Evolutionary conservation across 2,888 invertebrate species (phyloP), one percentile per base, ranked within the genome.

Genomic region (Drosophila kokeensis): DNA sequence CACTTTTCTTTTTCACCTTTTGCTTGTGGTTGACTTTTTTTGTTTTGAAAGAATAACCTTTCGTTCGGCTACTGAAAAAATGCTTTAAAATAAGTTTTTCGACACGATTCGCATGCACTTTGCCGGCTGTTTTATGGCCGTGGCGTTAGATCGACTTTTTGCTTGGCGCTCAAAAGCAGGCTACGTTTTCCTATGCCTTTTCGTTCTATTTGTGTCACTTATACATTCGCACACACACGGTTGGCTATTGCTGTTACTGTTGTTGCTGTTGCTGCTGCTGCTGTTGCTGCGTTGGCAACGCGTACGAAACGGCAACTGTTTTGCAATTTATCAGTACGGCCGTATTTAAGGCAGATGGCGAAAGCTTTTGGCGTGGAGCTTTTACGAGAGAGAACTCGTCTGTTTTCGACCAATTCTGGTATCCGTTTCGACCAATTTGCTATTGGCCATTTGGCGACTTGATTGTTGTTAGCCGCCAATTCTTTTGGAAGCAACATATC

Each of bases 291-390:
- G 68, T 68, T 75, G 64, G 74, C 76, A 74, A 79, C 86, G 81
- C 88, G 88, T 83, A 63, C 81, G 79, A 60, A 81, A 85, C 90
- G 89, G 83, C 79, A 83, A 87, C 86, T 87, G 90, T 52, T 71
- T 58, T 83, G 54, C 30, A 50, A 79, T 87, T 76, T 71, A 83
- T 83, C 84, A 86, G 54, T 61, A 69, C 69, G 45, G 8, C 69
- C 30, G 74, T 75, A 79, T 81, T 78, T 90, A 87, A 86, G 86
- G 84, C 55, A 70, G 27, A 38, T 21, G 38, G 15, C 1, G 18
- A 65, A 58, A 90, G 89, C 89, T 90, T 87, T 76, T 36, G 36
- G 2, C 24, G 18, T 2, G 27, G 52, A 82, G 76, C 76, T 82
- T 82, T 78, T 34, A 59, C 65, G 73, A 82, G 80, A 79, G 80